Percentiles rank a stretch among this genome's conserved stretches.
These are phyloP conservation scores for Chorisops tibialis DNA, from an alignment of 2,888 invertebrate genomes.

Conservation along the genomic window DNA sequence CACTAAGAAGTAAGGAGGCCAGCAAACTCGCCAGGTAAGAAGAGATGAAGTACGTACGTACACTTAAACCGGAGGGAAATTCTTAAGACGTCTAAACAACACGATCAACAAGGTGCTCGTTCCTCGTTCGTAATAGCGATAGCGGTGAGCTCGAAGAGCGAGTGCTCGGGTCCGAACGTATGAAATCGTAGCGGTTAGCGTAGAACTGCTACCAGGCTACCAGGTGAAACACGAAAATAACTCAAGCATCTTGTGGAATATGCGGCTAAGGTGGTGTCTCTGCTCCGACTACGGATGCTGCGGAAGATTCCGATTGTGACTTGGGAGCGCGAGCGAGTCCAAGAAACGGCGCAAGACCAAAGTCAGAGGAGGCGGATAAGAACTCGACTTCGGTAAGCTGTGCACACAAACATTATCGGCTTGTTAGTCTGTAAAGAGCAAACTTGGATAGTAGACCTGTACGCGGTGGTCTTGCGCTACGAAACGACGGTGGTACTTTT, in stretches of 20 bases:
- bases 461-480: background rate
- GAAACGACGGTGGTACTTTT: no score
- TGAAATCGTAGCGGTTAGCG: background rate
- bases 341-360: slow-evolving; percentile 8
- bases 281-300: slow-evolving; percentile 2
- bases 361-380: slow-evolving; percentile 29
- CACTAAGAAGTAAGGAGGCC: slow-evolving; percentile 5
- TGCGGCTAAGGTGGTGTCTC: background rate
- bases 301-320: no score
- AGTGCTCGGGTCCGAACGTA: background rate
- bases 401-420: slow-evolving; percentile 28
- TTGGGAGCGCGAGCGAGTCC: slow-evolving; percentile 11
- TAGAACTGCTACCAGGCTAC: background rate
- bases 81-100: background rate
- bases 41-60: background rate
- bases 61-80: background rate
- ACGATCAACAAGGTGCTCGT: slow-evolving; percentile 1
- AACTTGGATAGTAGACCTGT: slow-evolving; percentile 25
- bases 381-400: slow-evolving; percentile 14
- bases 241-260: slow-evolving; percentile 2
- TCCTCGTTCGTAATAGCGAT: background rate
- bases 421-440: slow-evolving; percentile 29
- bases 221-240: slow-evolving; percentile 19
- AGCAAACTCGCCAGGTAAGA: slow-evolving; percentile 1
- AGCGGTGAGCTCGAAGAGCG: background rate